Conservation (phyloP, 2,797 vertebrate species). For the Streptopelia turtur region DNA sequence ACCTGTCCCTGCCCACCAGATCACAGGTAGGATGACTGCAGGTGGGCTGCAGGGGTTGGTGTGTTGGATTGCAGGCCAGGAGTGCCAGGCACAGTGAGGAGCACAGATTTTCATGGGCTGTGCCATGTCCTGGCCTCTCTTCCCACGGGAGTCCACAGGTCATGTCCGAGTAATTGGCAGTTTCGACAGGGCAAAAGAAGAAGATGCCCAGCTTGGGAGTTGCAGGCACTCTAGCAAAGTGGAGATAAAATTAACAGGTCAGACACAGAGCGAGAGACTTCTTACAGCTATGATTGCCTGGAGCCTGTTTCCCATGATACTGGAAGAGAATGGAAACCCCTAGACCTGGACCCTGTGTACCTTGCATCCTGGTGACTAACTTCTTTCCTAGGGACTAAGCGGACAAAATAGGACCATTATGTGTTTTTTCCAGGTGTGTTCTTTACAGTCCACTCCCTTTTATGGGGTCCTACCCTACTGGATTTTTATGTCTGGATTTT, state of each 20-base stretch:
- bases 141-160: not conserved
- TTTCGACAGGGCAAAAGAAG: not conserved
- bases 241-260: not conserved
- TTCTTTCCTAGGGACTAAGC: not conserved
- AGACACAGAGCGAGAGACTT: not conserved
- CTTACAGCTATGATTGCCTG: not conserved
- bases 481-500: not conserved
- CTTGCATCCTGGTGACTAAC: not conserved
- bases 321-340: not conserved
- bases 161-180: not conserved
- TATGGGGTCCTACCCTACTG: not conserved
- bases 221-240: not conserved
- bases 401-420: not conserved
- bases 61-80: rapidly evolving
- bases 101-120: not conserved
- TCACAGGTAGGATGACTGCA: not conserved
- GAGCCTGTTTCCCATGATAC: not conserved
- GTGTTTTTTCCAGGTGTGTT: not conserved
- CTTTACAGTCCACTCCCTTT: not conserved
- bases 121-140: not conserved
- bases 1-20: not conserved
- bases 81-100: not conserved
- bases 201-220: not conserved
- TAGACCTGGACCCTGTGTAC: not conserved
- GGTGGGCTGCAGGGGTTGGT: not conserved